Base-by-base conservation (phyloP, 2,113 vertebrate species). In the Cichladusa arquata region DNA sequence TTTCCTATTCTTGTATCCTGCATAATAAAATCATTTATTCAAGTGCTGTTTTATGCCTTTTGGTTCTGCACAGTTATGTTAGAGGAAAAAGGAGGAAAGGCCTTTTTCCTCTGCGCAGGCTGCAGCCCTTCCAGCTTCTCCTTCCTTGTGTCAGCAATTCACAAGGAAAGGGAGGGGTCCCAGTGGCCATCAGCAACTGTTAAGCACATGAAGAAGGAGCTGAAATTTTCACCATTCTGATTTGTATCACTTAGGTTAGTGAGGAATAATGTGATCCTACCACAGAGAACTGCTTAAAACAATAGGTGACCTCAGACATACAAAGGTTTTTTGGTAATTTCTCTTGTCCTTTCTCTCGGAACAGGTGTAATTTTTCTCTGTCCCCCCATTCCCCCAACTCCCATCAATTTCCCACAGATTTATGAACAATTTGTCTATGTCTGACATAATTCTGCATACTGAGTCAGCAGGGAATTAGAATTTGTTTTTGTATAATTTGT, bases 1-100 rank as follows among this genome's bases (percentile, higher is more conserved):
- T 93, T 96, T 96, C 95, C 95, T 95, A 91, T 80, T 94, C 85
- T 92, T 88, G 74, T 81, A 80, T 90, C 87, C 82, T 77, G 77
- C 48, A 42, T 93, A 92, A 93, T 92, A 92, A 92, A 90, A 86
- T 88, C 20, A 72, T 88, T 83, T 92, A 78, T 86, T 42, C 65
- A 88, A 90, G 86, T 13, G 31, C 47, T 80, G 42, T 58, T 93
- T 93, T 92, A 47, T 90, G 76, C 16, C 16, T 70, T 86, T 77
- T 4, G 12, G 53, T 76, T 73, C 58, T 88, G 58, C 54, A 34
- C 0, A 6, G 69, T 24, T 83, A 28, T 48, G 44, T 44, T 56
- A 51, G 56, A 93, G 69, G 72, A 81, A 94, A 67, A 86, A 92
- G 34, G 40, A 88, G 38, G 51, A 66, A 90, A 71, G 64, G 40